A percentile compares a stretch with the other conserved stretches of the same genome.
Conservation (phyloP, 1,140 invertebrate species). For the Drosophila gunungcola region DNA sequence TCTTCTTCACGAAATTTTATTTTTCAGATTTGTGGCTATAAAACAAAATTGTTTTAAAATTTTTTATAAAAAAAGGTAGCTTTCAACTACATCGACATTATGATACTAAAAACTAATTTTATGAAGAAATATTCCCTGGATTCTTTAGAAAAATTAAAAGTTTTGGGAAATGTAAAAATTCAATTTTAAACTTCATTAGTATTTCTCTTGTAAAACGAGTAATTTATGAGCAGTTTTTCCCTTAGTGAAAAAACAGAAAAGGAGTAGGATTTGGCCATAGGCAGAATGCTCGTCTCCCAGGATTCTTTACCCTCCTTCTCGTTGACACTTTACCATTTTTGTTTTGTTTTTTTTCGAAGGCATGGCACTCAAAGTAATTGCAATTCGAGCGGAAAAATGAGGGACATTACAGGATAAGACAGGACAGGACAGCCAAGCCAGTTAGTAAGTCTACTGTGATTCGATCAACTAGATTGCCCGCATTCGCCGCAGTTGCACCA, state of each 20-base stretch:
- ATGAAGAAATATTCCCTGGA: no score
- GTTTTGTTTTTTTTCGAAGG: neutral
- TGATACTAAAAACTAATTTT: no score
- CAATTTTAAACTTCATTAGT: no score
- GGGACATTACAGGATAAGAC: neutral
- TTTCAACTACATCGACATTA: no score
- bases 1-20: no score
- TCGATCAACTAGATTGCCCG: conserved; percentile 19
- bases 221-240: neutral
- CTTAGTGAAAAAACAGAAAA: neutral
- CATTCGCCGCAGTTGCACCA: neutral
- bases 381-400: conserved; percentile 9
- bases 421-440: neutral
- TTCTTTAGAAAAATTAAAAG: no score
- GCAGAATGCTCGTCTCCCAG: conserved; percentile 1
- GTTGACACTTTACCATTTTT: conserved; percentile 24
- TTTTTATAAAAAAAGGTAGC: no score
- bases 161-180: no score
- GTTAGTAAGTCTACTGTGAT: conserved; percentile 1
- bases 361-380: conserved; percentile 38
- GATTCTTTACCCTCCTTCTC: neutral
- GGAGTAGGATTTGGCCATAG: neutral
- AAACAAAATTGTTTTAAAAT: no score
- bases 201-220: no score
- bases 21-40: no score